Evolutionary conservation across 2,113 vertebrate species (phyloP).

Genomic region (Elephas maximus): DNA sequence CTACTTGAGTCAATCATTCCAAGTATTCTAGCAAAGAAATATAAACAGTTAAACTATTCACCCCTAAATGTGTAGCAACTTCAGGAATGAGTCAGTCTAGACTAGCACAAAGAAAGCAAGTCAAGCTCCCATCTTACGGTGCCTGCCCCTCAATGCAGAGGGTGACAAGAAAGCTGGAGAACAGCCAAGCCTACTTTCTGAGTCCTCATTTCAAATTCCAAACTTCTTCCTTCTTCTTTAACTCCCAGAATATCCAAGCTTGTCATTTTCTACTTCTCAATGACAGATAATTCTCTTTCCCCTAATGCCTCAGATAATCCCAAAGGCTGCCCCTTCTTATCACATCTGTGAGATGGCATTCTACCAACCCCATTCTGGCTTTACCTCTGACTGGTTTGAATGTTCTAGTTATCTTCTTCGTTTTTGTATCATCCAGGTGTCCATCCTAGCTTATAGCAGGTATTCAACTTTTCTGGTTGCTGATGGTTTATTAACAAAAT

Average conservation of each 20-base stretch:
- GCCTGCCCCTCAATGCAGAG: neutral
- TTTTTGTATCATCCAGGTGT: neutral
- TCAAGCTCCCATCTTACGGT: neutral
- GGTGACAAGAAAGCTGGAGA: neutral
- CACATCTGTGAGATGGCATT: neutral
- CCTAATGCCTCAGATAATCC: slow-evolving; percentile 4
- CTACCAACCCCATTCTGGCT: neutral
- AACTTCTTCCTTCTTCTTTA: slow-evolving; percentile 12
- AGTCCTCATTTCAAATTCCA: neutral
- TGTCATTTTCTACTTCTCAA: neutral
- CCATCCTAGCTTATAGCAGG: neutral
- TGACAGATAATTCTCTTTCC: slow-evolving; percentile 41
- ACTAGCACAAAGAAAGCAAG: neutral
- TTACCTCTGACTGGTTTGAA: neutral
- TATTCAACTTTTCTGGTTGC: neutral
- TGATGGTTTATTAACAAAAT: neutral
- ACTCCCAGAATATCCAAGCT: neutral
- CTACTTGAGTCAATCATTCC: slow-evolving; percentile 22
- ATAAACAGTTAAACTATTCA: slow-evolving; percentile 44
- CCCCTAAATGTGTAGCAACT: neutral
- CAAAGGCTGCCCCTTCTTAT: neutral
- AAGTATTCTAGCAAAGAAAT: slow-evolving; percentile 52
- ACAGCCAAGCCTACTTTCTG: neutral
- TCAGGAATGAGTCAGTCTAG: slow-evolving; percentile 38
- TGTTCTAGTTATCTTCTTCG: neutral